phyloP scores from a whole-genome alignment of 2,797 vertebrate species.

The Rhynchonycteris naso region DNA sequence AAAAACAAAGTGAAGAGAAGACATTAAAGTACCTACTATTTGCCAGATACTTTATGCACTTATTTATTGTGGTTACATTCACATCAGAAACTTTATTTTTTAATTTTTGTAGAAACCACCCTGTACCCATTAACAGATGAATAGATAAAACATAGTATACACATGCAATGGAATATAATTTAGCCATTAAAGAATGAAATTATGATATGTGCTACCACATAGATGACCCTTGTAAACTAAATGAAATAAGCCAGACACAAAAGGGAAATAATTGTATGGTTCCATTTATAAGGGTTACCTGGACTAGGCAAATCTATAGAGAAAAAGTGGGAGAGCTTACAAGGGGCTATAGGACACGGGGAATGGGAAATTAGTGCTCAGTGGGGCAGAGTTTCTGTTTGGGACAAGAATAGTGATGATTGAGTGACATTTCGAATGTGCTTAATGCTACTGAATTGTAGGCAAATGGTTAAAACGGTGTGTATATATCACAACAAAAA shows the following conservation, averaged over 20 bases:
- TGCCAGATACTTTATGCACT: neutral
- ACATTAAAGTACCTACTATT: neutral
- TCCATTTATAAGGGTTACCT: neutral
- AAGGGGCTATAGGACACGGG: neutral
- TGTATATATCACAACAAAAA: neutral
- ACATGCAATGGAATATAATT: neutral
- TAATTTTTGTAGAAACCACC: constrained; percentile 32
- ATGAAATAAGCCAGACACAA: constrained; percentile 2
- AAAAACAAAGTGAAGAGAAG: neutral
- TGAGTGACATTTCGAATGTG: constrained; percentile 23
- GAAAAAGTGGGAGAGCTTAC: neutral
- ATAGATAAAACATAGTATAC: neutral
- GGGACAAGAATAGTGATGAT: neutral
- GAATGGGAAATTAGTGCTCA: neutral
- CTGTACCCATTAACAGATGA: neutral
- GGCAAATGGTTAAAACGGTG: neutral
- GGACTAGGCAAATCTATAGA: neutral
- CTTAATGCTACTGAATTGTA: neutral
- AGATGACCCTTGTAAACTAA: neutral
- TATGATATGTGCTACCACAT: neutral
- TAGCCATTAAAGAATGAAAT: neutral
- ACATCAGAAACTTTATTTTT: constrained; percentile 36
- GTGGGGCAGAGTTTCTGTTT: neutral
- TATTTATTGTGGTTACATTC: constrained; percentile 35
- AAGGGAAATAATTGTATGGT: neutral